Evolutionary conservation across 30 jellyfish, hydroid and myxozoan species (phyloP), one percentile per base, ranked within the genome.

Genomic region (Pelagia noctiluca): DNA sequence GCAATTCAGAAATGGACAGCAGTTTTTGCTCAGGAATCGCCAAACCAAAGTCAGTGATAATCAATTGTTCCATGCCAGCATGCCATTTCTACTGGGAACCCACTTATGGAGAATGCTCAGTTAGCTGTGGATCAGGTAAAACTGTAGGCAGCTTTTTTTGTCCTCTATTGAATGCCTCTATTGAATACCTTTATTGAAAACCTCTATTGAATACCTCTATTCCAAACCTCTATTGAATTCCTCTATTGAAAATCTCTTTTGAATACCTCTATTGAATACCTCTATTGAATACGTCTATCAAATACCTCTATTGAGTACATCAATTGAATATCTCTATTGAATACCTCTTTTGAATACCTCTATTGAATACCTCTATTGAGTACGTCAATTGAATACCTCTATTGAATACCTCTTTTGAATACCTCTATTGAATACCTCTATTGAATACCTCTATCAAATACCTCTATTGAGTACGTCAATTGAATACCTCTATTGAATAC

Each of bases 101-200:
- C 12, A 78, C 54, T 0, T 71, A 76, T 38, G 96, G 97, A 2
- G 67, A 30, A 1, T 90, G 97, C 35, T 81, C 85, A 37, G 94
- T 88, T n/a, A 34, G 63, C 3, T 90, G 97, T 79, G 97, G 97
- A 30, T n/a, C 76, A 21, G 97, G 97, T 90, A 84, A 52, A 11
- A 12, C 28, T 16, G 1, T 28, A 23, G 42, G 66, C 63, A 1
- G 10, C 13, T 10, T 5, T 67, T 21, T 64, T 16, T 64, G 7
- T 24, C 8, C 19, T 16, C 21, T 65, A 23, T 26, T 25, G 3
- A 11, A 0, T 4, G 24, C 52, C 23, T 23, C 52, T 65, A 0
- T 24, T 0, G 78, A 5, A 0, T 1, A 22, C n/a, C 21, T 21
- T 36, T 23, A n/a, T n/a, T n/a, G n/a, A n/a, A n/a, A n/a, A n/a